A percentile compares a stretch with the other conserved stretches of the same genome.
phyloP scores from a whole-genome alignment of 2,113 vertebrate species.

The Rhynchomys soricoides region DNA sequence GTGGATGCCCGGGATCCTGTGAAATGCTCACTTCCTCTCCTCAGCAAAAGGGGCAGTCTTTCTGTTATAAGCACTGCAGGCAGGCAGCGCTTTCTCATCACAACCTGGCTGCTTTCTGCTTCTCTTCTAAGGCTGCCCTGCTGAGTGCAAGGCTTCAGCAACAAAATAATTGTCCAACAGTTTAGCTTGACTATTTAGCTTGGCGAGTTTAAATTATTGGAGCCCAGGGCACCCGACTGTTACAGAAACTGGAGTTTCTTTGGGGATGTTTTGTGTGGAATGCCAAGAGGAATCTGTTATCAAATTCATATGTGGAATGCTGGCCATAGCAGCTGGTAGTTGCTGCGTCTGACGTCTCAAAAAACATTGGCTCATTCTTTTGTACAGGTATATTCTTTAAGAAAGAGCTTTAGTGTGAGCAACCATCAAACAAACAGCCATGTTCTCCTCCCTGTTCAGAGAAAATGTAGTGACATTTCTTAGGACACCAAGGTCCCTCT shows the following conservation, averaged over 20 bases:
- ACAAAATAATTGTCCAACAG: neutral
- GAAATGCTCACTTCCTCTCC: neutral
- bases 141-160: neutral
- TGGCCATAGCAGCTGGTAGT: neutral
- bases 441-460: neutral
- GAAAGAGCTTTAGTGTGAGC: neutral
- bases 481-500: neutral
- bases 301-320: neutral
- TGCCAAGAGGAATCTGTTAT: neutral
- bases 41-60: neutral
- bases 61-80: neutral
- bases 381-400: neutral
- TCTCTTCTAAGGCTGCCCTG: neutral
- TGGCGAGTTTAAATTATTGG: neutral
- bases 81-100: neutral
- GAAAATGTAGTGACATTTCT: neutral
- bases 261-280: neutral
- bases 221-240: neutral
- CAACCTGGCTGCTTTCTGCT: neutral
- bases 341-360: neutral
- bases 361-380: neutral
- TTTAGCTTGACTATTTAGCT: neutral
- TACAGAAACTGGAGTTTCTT: neutral
- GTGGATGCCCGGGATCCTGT: accelerated
- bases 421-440: too few species aligned